These are phyloP conservation scores for Acanthopleura granulata DNA, from an alignment of 2,888 invertebrate species.

Conservation along the genomic window DNA sequence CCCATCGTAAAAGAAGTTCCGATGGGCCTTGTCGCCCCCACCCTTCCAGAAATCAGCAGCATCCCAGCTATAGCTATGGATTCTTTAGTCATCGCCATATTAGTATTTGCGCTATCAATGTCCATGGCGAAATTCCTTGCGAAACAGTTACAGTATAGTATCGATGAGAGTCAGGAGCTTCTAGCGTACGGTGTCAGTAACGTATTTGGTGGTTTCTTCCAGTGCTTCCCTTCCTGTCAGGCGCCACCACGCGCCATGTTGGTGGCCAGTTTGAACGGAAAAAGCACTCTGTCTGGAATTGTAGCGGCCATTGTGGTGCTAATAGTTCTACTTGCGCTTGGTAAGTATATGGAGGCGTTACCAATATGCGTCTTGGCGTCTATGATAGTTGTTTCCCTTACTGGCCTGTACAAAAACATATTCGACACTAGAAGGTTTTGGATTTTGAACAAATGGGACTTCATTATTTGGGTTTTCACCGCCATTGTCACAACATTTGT, in stretches of 20 bases:
- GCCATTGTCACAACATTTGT: constrained; percentile 42
- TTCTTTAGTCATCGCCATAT: constrained; percentile 45
- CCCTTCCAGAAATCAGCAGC: constrained; percentile 40
- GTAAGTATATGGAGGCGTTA: constrained; percentile 54
- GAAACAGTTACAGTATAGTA: constrained; percentile 58
- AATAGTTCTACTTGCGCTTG: constrained; percentile 54
- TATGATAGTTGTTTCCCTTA: constrained; percentile 69
- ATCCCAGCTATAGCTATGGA: constrained; percentile 33
- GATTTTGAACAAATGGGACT: constrained; percentile 83
- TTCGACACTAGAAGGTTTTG: constrained; percentile 79
- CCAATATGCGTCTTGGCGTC: constrained; percentile 66
- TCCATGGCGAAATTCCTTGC: constrained; percentile 64
- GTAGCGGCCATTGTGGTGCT: constrained; percentile 53
- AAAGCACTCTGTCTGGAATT: constrained; percentile 45
- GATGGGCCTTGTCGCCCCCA: constrained; percentile 47
- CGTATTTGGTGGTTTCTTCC: constrained; percentile 64
- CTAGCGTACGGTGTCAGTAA: constrained; percentile 67
- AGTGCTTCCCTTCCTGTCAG: constrained; percentile 65
- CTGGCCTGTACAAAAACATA: constrained; percentile 75
- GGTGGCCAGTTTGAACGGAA: constrained; percentile 52
- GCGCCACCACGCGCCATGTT: constrained; percentile 60
- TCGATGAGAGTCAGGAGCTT: constrained; percentile 67
- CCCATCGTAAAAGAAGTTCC: constrained; percentile 49
- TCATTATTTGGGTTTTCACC: constrained; percentile 69
- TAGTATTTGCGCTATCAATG: constrained; percentile 50